Evolutionary conservation across 2,888 invertebrate genomes (phyloP), one percentile per base, ranked within the genome.

Genomic region (Alviniconcha strummeri): DNA sequence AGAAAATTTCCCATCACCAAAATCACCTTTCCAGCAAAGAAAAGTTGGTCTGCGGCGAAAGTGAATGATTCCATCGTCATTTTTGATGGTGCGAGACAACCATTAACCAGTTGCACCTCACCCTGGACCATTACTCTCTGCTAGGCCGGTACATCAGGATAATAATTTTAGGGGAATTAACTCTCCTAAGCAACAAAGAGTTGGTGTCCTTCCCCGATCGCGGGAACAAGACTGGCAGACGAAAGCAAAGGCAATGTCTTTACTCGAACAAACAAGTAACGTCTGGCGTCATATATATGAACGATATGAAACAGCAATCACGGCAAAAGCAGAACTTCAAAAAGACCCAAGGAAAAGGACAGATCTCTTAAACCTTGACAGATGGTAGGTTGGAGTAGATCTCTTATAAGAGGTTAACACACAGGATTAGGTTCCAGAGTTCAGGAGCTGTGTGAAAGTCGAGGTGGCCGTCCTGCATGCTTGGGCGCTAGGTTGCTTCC

Each of bases 291-390:
- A 60, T 15, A 13, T 80, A n/a, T 80, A 55, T 69, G 15, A 15
- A 56, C 69, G 52, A 9, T 80, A 80, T 69, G 80, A 80, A 8
- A 52, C 19, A n/a, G 69, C 55, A n/a, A 11, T 80, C 5, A 80
- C 4, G n/a, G 80, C 69, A 9, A 80, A 80, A 19, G 69, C 80
- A 8, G 80, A 17, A 17, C 67, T n/a, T 54, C 54, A 55, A n/a
- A 80, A 69, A 69, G 69, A 80, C 56, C 36, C 54, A 54, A 80
- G 69, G 55, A 80, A 80, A 69, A 67, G 69, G 36, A 19, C 54
- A 2, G 69, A 67, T 9, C 55, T 80, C 15, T 54, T 80, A 1
- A 69, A 4, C 19, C 55, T 80, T 8, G 80, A 80, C 19, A 69
- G 54, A 69, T 80, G 80, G 80, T 80, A 71, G 17, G 13, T 9